Conservation (phyloP, 1,140 invertebrate genomes). For the Cotesia typhae region DNA sequence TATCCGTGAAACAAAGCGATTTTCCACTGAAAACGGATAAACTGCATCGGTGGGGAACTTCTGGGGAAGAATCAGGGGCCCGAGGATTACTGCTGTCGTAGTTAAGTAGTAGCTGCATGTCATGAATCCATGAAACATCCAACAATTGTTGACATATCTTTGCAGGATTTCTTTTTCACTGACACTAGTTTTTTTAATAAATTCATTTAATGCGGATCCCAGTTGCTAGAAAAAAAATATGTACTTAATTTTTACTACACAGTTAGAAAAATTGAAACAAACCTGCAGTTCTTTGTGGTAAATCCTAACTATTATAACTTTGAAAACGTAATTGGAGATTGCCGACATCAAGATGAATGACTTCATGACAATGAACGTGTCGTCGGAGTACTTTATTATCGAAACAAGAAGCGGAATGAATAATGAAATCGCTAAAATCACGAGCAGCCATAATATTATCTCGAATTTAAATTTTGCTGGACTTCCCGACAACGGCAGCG, state of each 20-base stretch:
- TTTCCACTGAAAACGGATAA: conserved; percentile 45
- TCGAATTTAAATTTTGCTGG: neutral
- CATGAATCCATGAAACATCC: conserved; percentile 24
- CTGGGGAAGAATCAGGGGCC: conserved; percentile 37
- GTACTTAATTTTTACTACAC: neutral
- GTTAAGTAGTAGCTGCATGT: conserved; percentile 21
- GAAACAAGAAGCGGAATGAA: neutral
- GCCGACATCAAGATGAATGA: conserved; percentile 2
- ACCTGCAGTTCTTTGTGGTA: neutral
- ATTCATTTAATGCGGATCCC: neutral
- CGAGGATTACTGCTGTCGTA: neutral
- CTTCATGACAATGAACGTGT: conserved; percentile 15
- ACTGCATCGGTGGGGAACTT: conserved; percentile 36
- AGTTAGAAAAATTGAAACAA: neutral
- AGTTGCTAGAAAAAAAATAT: neutral
- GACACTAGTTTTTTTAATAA: neutral
- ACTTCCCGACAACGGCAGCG: neutral
- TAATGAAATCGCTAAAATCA: conserved; percentile 5
- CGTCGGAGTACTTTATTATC: neutral
- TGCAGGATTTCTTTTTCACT: neutral
- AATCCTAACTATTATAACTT: neutral
- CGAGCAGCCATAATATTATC: neutral
- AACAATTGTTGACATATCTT: conserved; percentile 20
- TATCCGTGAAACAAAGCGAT: neutral
- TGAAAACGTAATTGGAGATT: conserved; percentile 8